phyloP scores from a whole-genome alignment of 2,113 vertebrate genomes.

The Chaetops frenatus region DNA sequence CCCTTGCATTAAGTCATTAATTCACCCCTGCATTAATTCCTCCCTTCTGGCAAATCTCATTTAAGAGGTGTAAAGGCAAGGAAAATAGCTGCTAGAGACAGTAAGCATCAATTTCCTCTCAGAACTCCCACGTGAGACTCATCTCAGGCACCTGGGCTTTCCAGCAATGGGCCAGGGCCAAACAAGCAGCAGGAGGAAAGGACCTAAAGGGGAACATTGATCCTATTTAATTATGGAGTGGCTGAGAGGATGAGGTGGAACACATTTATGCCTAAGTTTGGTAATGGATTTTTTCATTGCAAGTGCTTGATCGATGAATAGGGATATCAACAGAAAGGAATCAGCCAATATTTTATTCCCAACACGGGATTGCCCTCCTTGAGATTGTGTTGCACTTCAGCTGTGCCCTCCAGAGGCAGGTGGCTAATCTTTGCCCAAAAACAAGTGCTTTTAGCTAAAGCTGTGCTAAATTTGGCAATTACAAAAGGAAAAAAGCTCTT shows the following conservation, averaged over 20 bases:
- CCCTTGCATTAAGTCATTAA: not conserved
- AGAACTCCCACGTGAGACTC: rapidly evolving
- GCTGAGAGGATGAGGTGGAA: not conserved
- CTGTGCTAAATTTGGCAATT: not conserved
- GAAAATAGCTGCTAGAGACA: not conserved
- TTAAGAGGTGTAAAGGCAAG: not conserved
- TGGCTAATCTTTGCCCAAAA: not conserved
- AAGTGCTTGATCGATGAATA: rapidly evolving
- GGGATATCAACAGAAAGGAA: not conserved
- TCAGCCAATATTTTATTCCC: not conserved
- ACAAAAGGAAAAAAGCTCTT: not conserved
- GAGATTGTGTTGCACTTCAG: not conserved
- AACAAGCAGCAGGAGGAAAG: not conserved
- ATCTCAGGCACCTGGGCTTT: not conserved
- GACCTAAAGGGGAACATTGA: not conserved
- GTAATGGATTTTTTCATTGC: not conserved
- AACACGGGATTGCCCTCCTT: rapidly evolving
- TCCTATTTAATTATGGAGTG: not conserved
- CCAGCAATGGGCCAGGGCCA: not conserved
- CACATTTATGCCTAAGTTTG: not conserved
- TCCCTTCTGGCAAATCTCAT: not conserved
- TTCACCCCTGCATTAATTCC: not conserved
- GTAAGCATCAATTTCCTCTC: not conserved
- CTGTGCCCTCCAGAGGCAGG: not conserved
- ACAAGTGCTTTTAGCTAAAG: not conserved